These are phyloP conservation scores for Lepetodrilus schrolli DNA, from an alignment of 2,888 invertebrate genomes.

Conservation along the genomic window DNA sequence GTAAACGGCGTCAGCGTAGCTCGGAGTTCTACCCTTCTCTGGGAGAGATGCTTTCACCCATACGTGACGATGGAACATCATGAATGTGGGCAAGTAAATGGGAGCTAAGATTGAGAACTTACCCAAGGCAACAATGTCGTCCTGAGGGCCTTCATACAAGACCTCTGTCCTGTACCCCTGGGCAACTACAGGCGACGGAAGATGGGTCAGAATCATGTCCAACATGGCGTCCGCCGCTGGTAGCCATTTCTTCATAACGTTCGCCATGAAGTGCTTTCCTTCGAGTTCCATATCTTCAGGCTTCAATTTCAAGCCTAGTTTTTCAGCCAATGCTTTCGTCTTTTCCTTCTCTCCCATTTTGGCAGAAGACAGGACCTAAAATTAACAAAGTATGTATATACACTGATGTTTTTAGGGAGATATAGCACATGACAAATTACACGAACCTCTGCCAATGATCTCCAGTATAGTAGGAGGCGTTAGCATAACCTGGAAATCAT, in stretches of 20 bases:
- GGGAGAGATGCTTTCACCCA: too few relatives aligned
- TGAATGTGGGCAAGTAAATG: too few relatives aligned
- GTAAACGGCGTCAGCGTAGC: too few relatives aligned
- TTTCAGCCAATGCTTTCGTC: constrained; percentile 88
- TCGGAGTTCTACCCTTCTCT: too few relatives aligned
- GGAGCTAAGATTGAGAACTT: too few relatives aligned
- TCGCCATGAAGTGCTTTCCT: constrained; percentile 94
- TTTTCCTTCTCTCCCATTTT: constrained; percentile 80
- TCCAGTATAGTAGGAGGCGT: too few relatives aligned
- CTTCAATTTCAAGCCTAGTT: constrained; percentile 91
- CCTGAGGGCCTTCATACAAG: constrained; percentile 98
- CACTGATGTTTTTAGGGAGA: too few relatives aligned
- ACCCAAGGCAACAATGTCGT: constrained; percentile 95
- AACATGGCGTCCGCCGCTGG: constrained; percentile 99
- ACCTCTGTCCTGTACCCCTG: constrained; percentile 99
- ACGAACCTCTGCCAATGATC: too few relatives aligned
- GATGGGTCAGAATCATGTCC: constrained; percentile 99
- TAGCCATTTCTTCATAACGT: constrained; percentile 98
- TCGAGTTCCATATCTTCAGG: constrained; percentile 97
- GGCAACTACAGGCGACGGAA: constrained; percentile 98
- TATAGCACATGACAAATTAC: too few relatives aligned
- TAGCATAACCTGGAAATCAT: too few relatives aligned
- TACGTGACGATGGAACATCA: too few relatives aligned
- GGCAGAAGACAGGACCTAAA: constrained; percentile 54
- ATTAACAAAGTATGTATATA: background rate